Evolutionary conservation across 2,113 vertebrate genomes (phyloP).

Genomic region (Bambusicola thoracicus): DNA sequence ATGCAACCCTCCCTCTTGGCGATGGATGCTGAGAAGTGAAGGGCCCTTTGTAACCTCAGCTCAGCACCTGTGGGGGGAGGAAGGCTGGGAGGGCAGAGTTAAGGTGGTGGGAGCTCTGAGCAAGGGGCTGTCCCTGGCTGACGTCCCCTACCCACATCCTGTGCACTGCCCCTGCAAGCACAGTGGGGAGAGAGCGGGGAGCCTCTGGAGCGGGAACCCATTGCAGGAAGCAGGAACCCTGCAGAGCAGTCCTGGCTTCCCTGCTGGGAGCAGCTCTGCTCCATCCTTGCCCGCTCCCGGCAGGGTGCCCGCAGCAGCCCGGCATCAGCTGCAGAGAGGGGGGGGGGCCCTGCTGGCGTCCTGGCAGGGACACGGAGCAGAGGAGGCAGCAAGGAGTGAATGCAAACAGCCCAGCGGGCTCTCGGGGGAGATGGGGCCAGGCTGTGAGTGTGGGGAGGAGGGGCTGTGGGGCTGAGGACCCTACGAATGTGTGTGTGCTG

Average conservation of each 20-base stretch:
- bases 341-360: constrained; percentile 9
- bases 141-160: not conserved
- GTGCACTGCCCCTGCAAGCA: not conserved
- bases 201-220: not conserved
- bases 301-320: constrained; percentile 32
- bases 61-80: not conserved
- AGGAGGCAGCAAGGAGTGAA: not conserved
- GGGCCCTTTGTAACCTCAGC: not conserved
- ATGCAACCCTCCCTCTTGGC: not conserved
- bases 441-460: not conserved
- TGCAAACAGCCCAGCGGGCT: fast-evolving
- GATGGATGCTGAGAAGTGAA: not conserved
- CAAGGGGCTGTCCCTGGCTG: too few species aligned
- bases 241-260: not conserved
- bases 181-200: fast-evolving
- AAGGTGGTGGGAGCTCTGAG: not conserved
- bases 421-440: not conserved
- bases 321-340: constrained; percentile 45
- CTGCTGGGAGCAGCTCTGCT: not conserved
- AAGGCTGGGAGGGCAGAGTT: not conserved
- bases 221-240: not conserved
- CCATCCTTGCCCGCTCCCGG: not conserved
- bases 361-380: not conserved
- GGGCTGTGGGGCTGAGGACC: not conserved
- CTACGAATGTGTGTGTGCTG: fast-evolving